phyloP scores from a whole-genome alignment of 2,797 vertebrate genomes.

The Enteromius fasciolatus region DNA sequence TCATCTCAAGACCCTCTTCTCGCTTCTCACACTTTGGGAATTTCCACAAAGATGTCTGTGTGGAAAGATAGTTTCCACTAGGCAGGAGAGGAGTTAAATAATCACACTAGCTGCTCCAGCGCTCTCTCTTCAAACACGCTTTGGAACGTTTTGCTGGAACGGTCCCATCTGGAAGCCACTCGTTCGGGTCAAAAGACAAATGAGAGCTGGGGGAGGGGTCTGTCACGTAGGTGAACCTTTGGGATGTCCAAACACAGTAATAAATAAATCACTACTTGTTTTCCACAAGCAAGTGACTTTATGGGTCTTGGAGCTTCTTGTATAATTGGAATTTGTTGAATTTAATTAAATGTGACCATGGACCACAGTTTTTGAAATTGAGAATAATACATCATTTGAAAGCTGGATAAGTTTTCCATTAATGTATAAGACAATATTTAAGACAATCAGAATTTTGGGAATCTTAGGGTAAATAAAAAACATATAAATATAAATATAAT shows the following conservation, averaged over 20 bases:
- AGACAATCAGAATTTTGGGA: too few species aligned
- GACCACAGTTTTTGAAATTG: too few species aligned
- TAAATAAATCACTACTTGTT: conserved; percentile 16
- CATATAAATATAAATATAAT: too few species aligned
- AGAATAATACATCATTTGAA: too few species aligned
- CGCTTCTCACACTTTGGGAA: conserved; percentile 66
- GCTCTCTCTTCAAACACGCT: conserved; percentile 60
- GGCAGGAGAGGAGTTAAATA: conserved; percentile 61
- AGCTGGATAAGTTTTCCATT: too few species aligned
- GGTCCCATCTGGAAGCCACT: conserved; percentile 69
- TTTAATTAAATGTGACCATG: neutral
- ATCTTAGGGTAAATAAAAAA: too few species aligned
- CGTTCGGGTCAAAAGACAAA: conserved; percentile 42
- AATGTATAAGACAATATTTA: too few species aligned
- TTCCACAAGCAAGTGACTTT: neutral
- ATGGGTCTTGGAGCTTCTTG: neutral
- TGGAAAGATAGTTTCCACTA: conserved; percentile 50
- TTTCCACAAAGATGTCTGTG: conserved; percentile 68
- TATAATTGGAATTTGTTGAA: neutral
- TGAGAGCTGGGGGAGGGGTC: conserved; percentile 27
- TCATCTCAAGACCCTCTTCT: conserved; percentile 69
- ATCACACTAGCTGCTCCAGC: conserved; percentile 51
- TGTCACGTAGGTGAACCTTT: conserved; percentile 4
- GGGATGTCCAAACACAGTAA: neutral
- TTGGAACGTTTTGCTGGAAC: conserved; percentile 57